Percentiles rank a stretch among this genome's conserved stretches.
These are phyloP conservation scores for Sinocyclocheilus rhinocerous DNA, from an alignment of 2,113 vertebrate species.

Conservation along the genomic window DNA sequence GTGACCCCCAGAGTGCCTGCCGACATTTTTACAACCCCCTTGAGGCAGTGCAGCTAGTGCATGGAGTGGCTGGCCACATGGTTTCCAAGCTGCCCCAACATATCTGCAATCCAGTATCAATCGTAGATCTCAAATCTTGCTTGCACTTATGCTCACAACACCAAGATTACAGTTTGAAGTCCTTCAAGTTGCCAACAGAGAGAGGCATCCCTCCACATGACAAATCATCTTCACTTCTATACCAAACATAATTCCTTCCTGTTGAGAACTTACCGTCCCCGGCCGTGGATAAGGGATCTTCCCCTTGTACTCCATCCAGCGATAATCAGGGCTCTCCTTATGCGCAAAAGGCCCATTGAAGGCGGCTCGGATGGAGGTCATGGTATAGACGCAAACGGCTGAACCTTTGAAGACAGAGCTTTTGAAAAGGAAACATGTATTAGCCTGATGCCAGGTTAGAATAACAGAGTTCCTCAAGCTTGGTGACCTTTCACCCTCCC, in stretches of 20 bases:
- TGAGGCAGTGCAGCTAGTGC: background rate
- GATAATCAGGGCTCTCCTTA: conserved; percentile 82
- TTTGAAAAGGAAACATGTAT: conserved; percentile 40
- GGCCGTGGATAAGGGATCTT: conserved; percentile 84
- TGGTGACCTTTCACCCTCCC: conserved; percentile 63
- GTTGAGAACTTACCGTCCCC: conserved; percentile 75
- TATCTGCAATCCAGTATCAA: background rate
- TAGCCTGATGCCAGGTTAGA: conserved; percentile 57
- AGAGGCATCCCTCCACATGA: background rate
- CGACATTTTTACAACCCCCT: conserved; percentile 24
- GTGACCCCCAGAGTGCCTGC: conserved; percentile 37
- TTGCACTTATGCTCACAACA: background rate
- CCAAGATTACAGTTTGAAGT: background rate
- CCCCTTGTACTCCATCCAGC: conserved; percentile 85
- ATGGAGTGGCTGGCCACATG: conserved; percentile 3
- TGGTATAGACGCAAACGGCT: conserved; percentile 81
- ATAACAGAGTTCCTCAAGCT: conserved; percentile 64
- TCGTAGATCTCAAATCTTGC: background rate
- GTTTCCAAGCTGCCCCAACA: background rate
- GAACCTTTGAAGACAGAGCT: conserved; percentile 82
- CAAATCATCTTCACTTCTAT: background rate
- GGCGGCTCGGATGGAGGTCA: conserved; percentile 80
- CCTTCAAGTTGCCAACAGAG: background rate
- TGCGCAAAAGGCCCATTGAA: conserved; percentile 86
- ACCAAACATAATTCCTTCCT: background rate